A percentile compares a stretch with the other conserved stretches of the same genome.
phyloP scores from a whole-genome alignment of 2,113 vertebrate genomes.

The Amia ocellicauda region DNA sequence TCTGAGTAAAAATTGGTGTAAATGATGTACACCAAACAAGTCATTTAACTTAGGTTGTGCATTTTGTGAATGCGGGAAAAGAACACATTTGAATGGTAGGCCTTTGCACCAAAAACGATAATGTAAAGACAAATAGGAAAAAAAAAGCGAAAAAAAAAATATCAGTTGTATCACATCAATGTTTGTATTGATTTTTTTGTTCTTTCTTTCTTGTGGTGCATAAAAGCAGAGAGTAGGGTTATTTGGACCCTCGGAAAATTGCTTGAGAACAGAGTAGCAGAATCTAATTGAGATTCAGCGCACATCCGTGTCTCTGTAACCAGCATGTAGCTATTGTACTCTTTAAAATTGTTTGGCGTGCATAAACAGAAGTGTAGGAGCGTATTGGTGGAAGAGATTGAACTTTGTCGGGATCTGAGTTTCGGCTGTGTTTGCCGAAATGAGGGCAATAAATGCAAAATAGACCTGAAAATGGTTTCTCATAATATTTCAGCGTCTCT shows the following conservation, averaged over 20 bases:
- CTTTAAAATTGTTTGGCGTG: constrained; percentile 6
- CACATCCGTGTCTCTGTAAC: background rate
- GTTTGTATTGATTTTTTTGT: background rate
- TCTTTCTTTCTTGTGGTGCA: background rate
- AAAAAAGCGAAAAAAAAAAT: background rate
- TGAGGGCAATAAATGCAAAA: constrained; percentile 16
- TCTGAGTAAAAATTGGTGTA: too few relatives aligned
- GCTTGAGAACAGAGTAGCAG: background rate
- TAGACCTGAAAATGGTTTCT: constrained; percentile 3
- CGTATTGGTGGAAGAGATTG: constrained; percentile 8
- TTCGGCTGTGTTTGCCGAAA: constrained; percentile 7
- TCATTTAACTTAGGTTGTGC: too few relatives aligned
- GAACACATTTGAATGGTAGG: too few relatives aligned
- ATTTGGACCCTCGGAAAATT: constrained; percentile 2
- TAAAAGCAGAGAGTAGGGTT: constrained; percentile 9
- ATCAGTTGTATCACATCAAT: background rate
- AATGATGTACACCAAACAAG: too few relatives aligned
- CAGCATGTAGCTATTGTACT: constrained; percentile 9
- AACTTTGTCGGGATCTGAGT: constrained; percentile 10
- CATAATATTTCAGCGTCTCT: constrained; percentile 9
- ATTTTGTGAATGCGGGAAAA: too few relatives aligned
- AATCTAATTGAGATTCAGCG: constrained; percentile 10
- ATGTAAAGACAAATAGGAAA: too few relatives aligned
- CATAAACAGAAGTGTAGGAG: constrained; percentile 4
- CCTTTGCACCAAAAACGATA: too few relatives aligned